Percentiles rank a stretch among this genome's conserved stretches.
Evolutionary conservation across 2,797 vertebrate species (phyloP).

Genomic region (Argya squamiceps): DNA sequence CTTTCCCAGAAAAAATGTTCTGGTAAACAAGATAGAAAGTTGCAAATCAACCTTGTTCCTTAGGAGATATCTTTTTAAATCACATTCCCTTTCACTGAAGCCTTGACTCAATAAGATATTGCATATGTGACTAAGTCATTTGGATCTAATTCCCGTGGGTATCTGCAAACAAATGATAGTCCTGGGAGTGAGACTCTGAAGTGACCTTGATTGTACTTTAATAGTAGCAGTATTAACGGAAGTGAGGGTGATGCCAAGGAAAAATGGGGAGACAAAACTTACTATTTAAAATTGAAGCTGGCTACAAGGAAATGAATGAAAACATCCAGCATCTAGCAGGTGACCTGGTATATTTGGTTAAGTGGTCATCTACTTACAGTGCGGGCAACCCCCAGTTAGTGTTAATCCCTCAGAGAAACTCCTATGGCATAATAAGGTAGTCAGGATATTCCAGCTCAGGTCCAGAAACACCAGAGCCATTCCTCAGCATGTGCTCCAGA

Average conservation of each 20-base stretch:
- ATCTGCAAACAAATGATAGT: not conserved
- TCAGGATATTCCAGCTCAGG: not conserved
- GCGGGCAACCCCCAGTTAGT: not conserved
- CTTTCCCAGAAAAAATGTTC: not conserved
- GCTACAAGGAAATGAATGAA: not conserved
- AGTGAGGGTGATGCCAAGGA: not conserved
- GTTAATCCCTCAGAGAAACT: not conserved
- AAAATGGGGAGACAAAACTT: not conserved
- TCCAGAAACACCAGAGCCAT: not conserved
- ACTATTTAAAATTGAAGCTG: not conserved
- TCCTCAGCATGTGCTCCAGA: fast-evolving
- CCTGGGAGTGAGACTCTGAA: not conserved
- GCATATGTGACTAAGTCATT: not conserved
- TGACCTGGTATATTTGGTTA: not conserved
- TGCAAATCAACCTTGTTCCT: not conserved
- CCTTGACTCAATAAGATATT: not conserved
- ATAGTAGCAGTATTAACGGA: not conserved
- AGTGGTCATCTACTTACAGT: not conserved
- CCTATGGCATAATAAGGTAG: not conserved
- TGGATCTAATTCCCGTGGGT: not conserved
- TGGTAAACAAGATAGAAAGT: not conserved
- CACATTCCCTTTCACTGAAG: not conserved
- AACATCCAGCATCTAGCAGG: not conserved
- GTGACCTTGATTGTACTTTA: not conserved
- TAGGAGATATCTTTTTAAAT: not conserved